These are phyloP conservation scores for Azorinus chamasolen DNA, from an alignment of 2,888 invertebrate genomes.

Conservation along the genomic window DNA sequence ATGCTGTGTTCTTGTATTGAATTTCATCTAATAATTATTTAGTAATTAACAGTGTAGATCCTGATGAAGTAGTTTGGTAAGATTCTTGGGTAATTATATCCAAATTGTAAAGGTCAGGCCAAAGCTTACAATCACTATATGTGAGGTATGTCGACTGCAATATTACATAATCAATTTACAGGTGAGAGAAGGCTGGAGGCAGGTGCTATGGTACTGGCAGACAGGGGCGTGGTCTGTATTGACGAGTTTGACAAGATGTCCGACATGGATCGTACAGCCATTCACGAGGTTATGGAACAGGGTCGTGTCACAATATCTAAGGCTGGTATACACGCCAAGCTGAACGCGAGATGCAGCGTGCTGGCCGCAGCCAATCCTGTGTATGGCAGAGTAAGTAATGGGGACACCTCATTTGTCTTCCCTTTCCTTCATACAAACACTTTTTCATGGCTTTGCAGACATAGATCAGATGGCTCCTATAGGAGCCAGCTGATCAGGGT, in stretches of 20 bases:
- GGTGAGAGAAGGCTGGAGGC: conserved; percentile 93
- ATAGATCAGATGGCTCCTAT: too few relatives aligned
- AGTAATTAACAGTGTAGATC: not conserved
- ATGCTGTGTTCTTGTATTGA: too few relatives aligned
- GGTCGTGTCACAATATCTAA: conserved; percentile 98
- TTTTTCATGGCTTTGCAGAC: too few relatives aligned
- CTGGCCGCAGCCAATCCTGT: conserved; percentile 99
- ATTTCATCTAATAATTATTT: too few relatives aligned
- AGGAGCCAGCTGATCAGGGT: too few relatives aligned
- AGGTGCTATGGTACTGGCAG: conserved; percentile 99
- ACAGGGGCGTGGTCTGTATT: conserved; percentile 98
- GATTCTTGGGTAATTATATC: too few relatives aligned
- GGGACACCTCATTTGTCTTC: too few relatives aligned
- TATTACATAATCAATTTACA: conserved; percentile 36
- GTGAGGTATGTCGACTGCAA: too few relatives aligned
- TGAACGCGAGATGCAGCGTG: conserved; percentile 99
- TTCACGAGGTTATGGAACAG: conserved; percentile 99
- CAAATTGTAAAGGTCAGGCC: too few relatives aligned
- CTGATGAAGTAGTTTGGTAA: too few relatives aligned
- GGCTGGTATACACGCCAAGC: conserved; percentile 98
- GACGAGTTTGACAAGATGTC: conserved; percentile 99
- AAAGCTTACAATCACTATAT: too few relatives aligned
- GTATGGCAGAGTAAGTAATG: conserved; percentile 92
- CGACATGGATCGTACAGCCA: conserved; percentile 99
- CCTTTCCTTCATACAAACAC: too few relatives aligned